Percentiles rank a stretch among this genome's conserved stretches.
These are phyloP conservation scores for Rotaria magnacalcarata DNA, from an alignment of 2,888 invertebrate species.

Conservation along the genomic window DNA sequence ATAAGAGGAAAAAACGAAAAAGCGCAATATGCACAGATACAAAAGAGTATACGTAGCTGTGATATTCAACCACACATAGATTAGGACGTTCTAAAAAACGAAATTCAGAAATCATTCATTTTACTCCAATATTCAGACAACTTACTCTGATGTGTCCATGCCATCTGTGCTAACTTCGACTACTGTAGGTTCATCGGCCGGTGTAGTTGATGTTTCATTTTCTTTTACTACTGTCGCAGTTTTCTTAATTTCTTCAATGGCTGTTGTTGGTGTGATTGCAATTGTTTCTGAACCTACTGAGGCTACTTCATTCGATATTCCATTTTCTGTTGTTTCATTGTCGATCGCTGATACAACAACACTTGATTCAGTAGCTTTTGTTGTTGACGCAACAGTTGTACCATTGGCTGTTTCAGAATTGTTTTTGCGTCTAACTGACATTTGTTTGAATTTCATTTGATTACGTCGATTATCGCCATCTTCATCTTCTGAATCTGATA, in stretches of 20 bases:
- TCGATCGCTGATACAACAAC: background rate
- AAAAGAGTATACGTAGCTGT: background rate
- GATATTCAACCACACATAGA: background rate
- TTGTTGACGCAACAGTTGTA: background rate
- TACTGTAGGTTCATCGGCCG: background rate
- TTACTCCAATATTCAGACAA: background rate
- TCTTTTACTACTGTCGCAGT: background rate
- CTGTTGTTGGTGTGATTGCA: background rate
- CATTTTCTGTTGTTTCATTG: background rate
- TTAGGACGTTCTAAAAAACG: background rate
- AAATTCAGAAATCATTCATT: no score
- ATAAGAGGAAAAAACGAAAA: background rate
- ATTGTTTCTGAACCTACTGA: background rate
- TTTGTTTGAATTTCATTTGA: conserved; percentile 38
- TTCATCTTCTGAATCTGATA: conserved; percentile 44
- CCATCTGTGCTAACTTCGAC: background rate
- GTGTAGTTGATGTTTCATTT: background rate
- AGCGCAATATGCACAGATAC: background rate
- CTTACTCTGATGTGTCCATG: conserved; percentile 17
- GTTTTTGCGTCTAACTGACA: background rate
- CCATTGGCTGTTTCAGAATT: background rate
- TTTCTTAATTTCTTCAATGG: background rate
- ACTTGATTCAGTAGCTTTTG: background rate
- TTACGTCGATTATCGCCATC: conserved; percentile 44
- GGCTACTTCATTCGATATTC: background rate